Evolutionary conservation across 2,888 invertebrate species (phyloP).

Genomic region (Phengaris arion): DNA sequence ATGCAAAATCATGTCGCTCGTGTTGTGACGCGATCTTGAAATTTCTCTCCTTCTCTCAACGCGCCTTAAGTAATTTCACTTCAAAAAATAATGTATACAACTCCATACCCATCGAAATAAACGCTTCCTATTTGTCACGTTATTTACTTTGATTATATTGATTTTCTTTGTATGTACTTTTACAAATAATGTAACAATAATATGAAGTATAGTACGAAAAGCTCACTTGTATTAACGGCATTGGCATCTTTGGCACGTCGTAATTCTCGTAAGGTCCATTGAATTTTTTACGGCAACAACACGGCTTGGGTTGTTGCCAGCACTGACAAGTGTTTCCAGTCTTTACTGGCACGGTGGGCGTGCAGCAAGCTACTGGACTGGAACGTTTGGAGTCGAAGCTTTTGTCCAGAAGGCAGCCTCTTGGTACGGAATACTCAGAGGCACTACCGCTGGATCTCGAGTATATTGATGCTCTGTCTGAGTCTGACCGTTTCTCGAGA

Average conservation of each 20-base stretch:
- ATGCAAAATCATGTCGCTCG: too few species aligned
- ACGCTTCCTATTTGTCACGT: too few species aligned
- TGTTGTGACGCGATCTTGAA: neutral
- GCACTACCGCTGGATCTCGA: constrained; percentile 83
- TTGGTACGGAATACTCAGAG: constrained; percentile 82
- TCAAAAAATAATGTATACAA: too few species aligned
- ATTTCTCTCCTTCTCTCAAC: neutral
- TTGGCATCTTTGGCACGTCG: constrained; percentile 86
- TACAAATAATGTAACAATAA: neutral
- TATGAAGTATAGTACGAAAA: neutral
- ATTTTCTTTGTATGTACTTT: too few species aligned
- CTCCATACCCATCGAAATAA: too few species aligned
- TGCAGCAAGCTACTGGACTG: constrained; percentile 66
- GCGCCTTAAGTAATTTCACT: too few species aligned
- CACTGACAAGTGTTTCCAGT: constrained; percentile 65
- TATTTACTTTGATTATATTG: too few species aligned
- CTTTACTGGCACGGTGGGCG: constrained; percentile 81
- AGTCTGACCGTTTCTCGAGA: constrained; percentile 70
- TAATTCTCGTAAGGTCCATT: constrained; percentile 87
- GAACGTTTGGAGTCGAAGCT: constrained; percentile 72
- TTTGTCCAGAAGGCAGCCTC: constrained; percentile 68
- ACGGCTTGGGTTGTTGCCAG: constrained; percentile 63
- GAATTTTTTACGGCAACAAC: constrained; percentile 67
- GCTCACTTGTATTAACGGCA: constrained; percentile 70
- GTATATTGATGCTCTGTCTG: constrained; percentile 83